phyloP scores from a whole-genome alignment of 37 sponge, comb jelly and placozoan species.

The Oopsacas minuta region DNA sequence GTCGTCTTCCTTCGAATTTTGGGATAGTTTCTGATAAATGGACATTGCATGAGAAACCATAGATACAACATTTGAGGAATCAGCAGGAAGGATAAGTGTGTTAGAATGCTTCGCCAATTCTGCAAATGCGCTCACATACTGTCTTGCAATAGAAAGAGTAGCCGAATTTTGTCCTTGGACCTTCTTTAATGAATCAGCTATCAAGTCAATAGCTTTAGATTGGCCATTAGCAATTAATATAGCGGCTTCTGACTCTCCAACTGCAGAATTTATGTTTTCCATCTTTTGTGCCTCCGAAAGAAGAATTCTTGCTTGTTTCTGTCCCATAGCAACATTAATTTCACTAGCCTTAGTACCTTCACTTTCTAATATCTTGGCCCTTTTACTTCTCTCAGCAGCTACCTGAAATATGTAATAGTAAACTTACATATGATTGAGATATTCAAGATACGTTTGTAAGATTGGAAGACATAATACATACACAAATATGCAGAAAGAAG shows the following conservation, averaged over 20 bases:
- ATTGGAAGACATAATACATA: background rate
- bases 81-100: background rate
- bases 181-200: background rate
- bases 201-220: background rate
- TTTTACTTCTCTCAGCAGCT: conserved; percentile 94
- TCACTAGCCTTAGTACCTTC: conserved; percentile 76
- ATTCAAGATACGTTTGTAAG: background rate
- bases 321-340: conserved; percentile 65
- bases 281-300: conserved; percentile 79
- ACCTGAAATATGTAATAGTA: too few species aligned
- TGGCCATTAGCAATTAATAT: background rate
- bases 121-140: background rate
- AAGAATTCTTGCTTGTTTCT: conserved; percentile 76
- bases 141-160: background rate
- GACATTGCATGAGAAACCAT: background rate
- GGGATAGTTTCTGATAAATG: background rate
- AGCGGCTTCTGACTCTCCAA: conserved; percentile 35
- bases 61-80: background rate
- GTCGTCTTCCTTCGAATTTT: background rate
- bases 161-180: background rate
- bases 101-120: background rate
- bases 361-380: conserved; percentile 81
- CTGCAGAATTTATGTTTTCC: conserved; percentile 82
- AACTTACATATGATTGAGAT: too few species aligned
- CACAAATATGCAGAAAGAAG: background rate